These are phyloP conservation scores for Acleris cristana DNA, from an alignment of 2,888 invertebrate species.

Conservation along the genomic window DNA sequence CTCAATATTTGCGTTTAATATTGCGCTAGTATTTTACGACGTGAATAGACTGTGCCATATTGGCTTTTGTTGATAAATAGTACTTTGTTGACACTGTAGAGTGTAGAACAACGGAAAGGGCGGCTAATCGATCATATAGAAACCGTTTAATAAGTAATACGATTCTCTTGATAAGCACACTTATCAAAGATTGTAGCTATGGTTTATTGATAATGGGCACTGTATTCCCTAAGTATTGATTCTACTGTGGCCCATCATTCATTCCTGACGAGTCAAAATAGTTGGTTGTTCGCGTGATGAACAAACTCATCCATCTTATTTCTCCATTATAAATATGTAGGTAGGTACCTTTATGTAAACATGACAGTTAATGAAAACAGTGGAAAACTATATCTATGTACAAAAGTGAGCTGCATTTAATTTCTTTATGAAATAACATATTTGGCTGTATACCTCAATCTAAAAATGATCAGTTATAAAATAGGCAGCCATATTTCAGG, in stretches of 20 bases:
- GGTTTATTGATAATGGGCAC: conserved; percentile 21
- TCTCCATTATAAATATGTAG: conserved; percentile 26
- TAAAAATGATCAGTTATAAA: no score
- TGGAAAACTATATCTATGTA: not conserved
- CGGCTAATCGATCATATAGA: conserved; percentile 25
- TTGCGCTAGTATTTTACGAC: conserved; percentile 15
- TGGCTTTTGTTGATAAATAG: not conserved
- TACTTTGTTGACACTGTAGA: not conserved
- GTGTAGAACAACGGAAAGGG: conserved; percentile 8
- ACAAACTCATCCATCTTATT: conserved; percentile 33
- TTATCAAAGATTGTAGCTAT: conserved; percentile 16
- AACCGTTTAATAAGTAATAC: conserved; percentile 20
- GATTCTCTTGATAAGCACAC: conserved; percentile 25
- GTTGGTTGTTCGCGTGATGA: conserved; percentile 27
- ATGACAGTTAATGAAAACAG: conserved; percentile 3
- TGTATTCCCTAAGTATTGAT: conserved; percentile 25
- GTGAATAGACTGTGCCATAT: conserved; percentile 2
- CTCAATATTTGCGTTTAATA: conserved; percentile 21
- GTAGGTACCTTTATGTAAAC: conserved; percentile 21
- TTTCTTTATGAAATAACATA: no score
- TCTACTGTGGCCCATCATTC: conserved; percentile 25
- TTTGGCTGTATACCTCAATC: no score
- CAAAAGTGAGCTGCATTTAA: no score
- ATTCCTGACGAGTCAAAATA: conserved; percentile 25
- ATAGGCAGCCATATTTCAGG: no score